Evolutionary conservation across 2,113 vertebrate genomes (phyloP).

Genomic region (Xiphophorus hellerii): DNA sequence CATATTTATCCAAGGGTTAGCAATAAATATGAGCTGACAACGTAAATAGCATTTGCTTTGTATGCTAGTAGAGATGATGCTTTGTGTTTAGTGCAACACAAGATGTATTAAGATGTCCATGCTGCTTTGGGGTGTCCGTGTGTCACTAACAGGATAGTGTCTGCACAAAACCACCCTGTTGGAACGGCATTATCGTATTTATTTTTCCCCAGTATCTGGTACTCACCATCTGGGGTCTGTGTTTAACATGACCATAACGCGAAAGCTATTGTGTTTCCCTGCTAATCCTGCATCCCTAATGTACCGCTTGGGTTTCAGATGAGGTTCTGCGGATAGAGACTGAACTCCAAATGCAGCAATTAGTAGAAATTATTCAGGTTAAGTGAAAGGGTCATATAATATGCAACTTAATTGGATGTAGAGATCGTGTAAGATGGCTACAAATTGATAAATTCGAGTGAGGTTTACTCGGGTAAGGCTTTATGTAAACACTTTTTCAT

Average conservation of each 20-base stretch:
- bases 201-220: too few species aligned
- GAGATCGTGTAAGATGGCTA: not conserved
- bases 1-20: not conserved
- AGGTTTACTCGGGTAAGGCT: not conserved
- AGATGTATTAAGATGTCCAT: not conserved
- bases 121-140: not conserved
- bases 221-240: not conserved
- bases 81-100: not conserved
- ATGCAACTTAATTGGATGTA: not conserved
- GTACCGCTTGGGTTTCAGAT: not conserved
- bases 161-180: not conserved
- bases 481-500: not conserved
- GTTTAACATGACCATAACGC: not conserved
- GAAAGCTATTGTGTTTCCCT: not conserved
- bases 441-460: not conserved
- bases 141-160: not conserved
- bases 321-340: not conserved
- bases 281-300: not conserved
- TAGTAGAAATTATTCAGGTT: not conserved
- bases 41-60: not conserved
- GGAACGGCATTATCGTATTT: not conserved
- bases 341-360: not conserved
- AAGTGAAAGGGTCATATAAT: not conserved
- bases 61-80: not conserved
- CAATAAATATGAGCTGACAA: not conserved